Percentiles rank a stretch among this genome's conserved stretches.
These are phyloP conservation scores for Nematopogon swammerdamellus DNA, from an alignment of 2,888 invertebrate genomes.

Conservation along the genomic window DNA sequence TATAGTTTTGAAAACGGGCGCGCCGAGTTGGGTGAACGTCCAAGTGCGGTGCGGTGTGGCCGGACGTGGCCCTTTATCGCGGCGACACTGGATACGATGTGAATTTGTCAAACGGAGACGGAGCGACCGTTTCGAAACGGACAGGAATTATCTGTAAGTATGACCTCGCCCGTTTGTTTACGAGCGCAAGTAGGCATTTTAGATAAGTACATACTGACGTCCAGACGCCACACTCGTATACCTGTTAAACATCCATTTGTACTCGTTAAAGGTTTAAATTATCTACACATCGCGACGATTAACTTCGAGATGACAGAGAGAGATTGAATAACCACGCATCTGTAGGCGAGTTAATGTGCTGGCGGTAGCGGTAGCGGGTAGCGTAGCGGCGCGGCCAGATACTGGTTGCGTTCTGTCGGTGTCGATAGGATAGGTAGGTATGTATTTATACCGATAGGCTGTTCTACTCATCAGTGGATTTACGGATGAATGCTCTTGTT, in stretches of 20 bases:
- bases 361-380: too few species aligned
- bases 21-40: conserved; percentile 49
- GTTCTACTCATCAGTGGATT: background rate
- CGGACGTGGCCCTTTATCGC: conserved; percentile 21
- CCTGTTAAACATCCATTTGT: background rate
- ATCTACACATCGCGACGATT: too few species aligned
- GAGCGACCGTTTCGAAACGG: conserved; percentile 22
- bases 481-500: background rate
- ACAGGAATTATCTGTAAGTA: conserved; percentile 53
- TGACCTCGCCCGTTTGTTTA: conserved; percentile 40
- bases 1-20: conserved; percentile 53
- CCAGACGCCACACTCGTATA: background rate
- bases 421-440: background rate
- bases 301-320: too few species aligned
- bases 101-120: background rate
- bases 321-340: too few species aligned
- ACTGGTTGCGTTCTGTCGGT: too few species aligned
- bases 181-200: background rate
- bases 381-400: too few species aligned
- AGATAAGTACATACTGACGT: background rate
- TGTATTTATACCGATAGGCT: too few species aligned
- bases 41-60: conserved; percentile 48
- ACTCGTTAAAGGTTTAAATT: background rate
- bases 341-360: too few species aligned
- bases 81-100: background rate